Base-by-base conservation (phyloP, 2,797 vertebrate species). In the Spea hammondii region DNA sequence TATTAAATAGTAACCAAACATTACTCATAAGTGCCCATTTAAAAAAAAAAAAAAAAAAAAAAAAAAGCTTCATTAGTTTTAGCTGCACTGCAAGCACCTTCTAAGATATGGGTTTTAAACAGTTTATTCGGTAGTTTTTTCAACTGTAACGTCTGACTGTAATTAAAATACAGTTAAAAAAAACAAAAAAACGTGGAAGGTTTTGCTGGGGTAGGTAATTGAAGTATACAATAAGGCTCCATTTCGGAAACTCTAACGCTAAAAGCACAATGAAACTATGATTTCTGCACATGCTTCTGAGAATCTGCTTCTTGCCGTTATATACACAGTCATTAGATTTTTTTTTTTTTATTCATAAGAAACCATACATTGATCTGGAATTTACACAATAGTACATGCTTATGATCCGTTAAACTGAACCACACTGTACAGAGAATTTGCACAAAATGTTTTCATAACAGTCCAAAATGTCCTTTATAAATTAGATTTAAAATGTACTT, bases 71-170 rank as follows among this genome's bases (percentile, higher is more conserved):
- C n/a, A 62, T 79, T 67, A 53, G 53, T 79, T 78, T 80, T 13
- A 49, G 6, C 48, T 48, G 48, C 32, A 55, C n/a, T 62, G 66
- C 12, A 64, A 70, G 5, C 65, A 66, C 7, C 12, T 62, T 78
- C 68, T 69, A 79, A 57, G 70, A 75, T 57, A 70, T 69, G 70
- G 65, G 62, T 65, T 48, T 59, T 1, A 59, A 74, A 74, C 49
- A 68, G 69, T 79, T 80, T 77, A 81, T 77, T 81, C 76, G 77
- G 79, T 81, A 81, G 79, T 77, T 55, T 64, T 54, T 45, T 55
- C 32, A 77, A 77, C n/a, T n/a, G n/a, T n/a, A n/a, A 81, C 70
- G 55, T 75, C 48, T 51, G 32, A 50, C 64, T 72, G 55, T 75
- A 76, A 76, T 72, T 12, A 51, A 68, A 79, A 78, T 50, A 76